These are phyloP conservation scores for Procambarus virginalis DNA, from an alignment of 1,140 invertebrate species.

Conservation along the genomic window DNA sequence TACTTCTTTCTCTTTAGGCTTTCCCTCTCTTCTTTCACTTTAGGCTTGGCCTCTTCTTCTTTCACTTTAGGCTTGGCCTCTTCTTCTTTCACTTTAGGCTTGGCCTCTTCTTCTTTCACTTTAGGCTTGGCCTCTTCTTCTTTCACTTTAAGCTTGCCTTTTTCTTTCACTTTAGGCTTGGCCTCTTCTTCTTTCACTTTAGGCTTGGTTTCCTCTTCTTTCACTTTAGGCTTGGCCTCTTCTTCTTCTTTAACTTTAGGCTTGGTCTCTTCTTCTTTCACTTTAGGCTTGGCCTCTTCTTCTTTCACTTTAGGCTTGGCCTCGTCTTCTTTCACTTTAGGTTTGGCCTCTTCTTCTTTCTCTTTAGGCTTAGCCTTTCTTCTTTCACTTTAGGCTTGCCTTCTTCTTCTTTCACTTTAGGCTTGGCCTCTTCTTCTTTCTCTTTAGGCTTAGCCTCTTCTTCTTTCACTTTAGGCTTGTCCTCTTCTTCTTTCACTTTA, in stretches of 20 bases:
- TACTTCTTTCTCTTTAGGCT: too few relatives aligned
- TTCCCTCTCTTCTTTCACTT: too few relatives aligned
- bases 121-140: not conserved
- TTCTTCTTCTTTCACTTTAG: not conserved
- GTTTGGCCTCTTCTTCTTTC: not conserved
- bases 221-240: not conserved
- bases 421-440: not conserved
- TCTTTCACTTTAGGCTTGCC: not conserved
- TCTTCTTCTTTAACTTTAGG: not conserved
- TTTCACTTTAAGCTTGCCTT: too few relatives aligned
- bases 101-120: not conserved
- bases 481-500: conserved; percentile 6
- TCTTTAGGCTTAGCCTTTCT: too few relatives aligned
- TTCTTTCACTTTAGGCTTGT: not conserved
- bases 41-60: not conserved
- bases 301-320: not conserved
- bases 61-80: not conserved
- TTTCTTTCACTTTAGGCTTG: too few relatives aligned
- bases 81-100: not conserved
- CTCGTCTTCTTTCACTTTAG: conserved; percentile 3
- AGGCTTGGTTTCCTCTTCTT: not conserved
- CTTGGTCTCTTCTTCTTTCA: not conserved
- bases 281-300: not conserved
- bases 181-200: not conserved
- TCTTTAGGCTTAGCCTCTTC: not conserved